Conservation (phyloP, 2,888 invertebrate species). For the Abrostola tripartita region DNA sequence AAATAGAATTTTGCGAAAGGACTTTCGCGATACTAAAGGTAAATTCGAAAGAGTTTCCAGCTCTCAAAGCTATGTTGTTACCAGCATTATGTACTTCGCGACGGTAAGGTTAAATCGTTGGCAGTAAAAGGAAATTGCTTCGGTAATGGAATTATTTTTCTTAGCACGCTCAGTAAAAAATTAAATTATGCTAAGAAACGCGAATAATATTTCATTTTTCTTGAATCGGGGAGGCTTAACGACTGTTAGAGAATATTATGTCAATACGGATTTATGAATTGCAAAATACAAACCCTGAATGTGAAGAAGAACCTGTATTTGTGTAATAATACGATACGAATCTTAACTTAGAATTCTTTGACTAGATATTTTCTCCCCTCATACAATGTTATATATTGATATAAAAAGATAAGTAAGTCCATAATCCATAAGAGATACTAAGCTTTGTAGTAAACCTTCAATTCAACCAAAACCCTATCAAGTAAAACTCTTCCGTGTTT, state of each 20-base stretch:
- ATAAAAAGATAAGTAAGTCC: too few relatives aligned
- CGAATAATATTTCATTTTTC: constrained; percentile 52
- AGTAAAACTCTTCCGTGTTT: background rate
- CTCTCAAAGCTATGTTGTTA: constrained; percentile 71
- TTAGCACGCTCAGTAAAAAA: constrained; percentile 61
- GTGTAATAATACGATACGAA: background rate
- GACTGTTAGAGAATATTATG: constrained; percentile 39
- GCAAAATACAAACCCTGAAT: background rate
- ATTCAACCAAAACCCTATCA: background rate
- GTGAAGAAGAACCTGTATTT: background rate
- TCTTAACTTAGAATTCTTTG: too few relatives aligned
- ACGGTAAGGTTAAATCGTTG: constrained; percentile 66
- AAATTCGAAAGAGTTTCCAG: constrained; percentile 82
- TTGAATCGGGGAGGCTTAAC: constrained; percentile 48
- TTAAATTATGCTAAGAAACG: constrained; percentile 58
- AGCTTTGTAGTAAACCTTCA: too few relatives aligned
- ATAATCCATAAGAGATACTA: too few relatives aligned
- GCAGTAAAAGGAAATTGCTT: constrained; percentile 75
- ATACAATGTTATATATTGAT: too few relatives aligned
- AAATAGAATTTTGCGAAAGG: constrained; percentile 61
- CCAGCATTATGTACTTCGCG: constrained; percentile 60
- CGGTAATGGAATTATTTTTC: constrained; percentile 74
- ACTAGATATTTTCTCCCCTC: too few relatives aligned
- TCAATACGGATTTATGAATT: constrained; percentile 23
- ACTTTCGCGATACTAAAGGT: constrained; percentile 79